phyloP scores from a whole-genome alignment of 2,888 invertebrate species.

The Allacma fusca region DNA sequence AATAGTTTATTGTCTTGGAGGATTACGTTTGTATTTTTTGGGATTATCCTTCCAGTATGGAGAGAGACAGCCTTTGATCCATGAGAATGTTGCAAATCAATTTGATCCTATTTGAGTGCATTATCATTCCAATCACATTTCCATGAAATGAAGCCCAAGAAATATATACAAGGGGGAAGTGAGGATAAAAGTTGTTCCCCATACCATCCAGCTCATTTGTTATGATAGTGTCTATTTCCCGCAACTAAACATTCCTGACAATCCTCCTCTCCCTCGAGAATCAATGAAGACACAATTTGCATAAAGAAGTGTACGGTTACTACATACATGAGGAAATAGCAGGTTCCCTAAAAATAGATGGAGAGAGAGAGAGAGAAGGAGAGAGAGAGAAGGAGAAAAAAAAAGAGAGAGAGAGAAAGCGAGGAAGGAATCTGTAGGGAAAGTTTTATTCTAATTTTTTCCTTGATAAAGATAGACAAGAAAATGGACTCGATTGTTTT shows the following conservation, averaged over 20 bases:
- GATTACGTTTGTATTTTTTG: no score
- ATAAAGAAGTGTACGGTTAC: neutral
- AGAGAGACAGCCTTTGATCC: no score
- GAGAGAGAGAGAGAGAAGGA: neutral
- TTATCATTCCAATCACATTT: no score
- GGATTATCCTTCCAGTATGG: no score
- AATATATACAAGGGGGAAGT: no score
- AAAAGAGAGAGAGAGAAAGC: neutral
- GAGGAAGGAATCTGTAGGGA: conserved; percentile 16
- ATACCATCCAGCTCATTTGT: no score
- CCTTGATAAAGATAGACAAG: conserved; percentile 28
- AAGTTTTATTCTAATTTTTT: conserved; percentile 29
- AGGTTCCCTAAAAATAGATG: neutral
- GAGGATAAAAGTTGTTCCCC: no score
- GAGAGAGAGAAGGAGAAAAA: neutral
- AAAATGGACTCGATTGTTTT: conserved; percentile 1
- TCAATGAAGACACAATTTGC: neutral
- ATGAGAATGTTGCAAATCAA: no score
- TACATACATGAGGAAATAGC: neutral
- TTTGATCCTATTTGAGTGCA: no score
- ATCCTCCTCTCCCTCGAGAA: neutral
- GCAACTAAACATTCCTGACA: neutral
- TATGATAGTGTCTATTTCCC: no score
- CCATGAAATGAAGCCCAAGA: no score
- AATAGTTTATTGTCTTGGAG: no score